These are phyloP conservation scores for Caenorhabditis uteleia DNA, from an alignment of 2,888 invertebrate genomes.

Conservation along the genomic window DNA sequence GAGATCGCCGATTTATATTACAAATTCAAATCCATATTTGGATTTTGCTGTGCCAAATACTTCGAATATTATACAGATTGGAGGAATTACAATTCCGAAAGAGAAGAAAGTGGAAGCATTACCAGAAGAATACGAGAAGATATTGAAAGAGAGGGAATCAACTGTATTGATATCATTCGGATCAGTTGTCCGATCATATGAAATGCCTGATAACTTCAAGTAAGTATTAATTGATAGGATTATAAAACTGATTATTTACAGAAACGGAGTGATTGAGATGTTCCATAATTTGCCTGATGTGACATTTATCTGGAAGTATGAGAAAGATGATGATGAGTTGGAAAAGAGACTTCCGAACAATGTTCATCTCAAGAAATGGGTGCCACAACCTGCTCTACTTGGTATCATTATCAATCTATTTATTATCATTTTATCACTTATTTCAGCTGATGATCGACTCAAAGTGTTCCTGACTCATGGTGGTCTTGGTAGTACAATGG, in stretches of 20 bases:
- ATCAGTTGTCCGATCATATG: slow-evolving; percentile 17
- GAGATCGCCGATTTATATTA: slow-evolving; percentile 10
- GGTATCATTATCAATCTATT: too few relatives aligned
- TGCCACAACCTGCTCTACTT: slow-evolving; percentile 22
- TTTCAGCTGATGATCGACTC: slow-evolving; percentile 3
- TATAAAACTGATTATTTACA: slow-evolving; percentile 1
- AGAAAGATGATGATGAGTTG: slow-evolving; percentile 18
- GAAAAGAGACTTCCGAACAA: slow-evolving; percentile 11
- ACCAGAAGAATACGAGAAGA: slow-evolving; percentile 21
- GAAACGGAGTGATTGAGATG: slow-evolving; percentile 6
- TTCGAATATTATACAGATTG: slow-evolving; percentile 6
- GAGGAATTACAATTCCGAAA: slow-evolving; percentile 6
- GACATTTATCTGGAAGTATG: slow-evolving; percentile 40
- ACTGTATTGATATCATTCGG: slow-evolving; percentile 30
- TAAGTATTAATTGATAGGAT: not conserved
- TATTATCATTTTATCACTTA: slow-evolving; percentile 12
- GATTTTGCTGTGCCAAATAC: slow-evolving; percentile 9
- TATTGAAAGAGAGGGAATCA: slow-evolving; percentile 16
- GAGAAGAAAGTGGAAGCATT: not conserved
- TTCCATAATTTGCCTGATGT: slow-evolving; percentile 16
- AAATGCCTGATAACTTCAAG: slow-evolving; percentile 31
- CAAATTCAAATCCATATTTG: slow-evolving; percentile 15
- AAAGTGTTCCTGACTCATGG: slow-evolving; percentile 27
- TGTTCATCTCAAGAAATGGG: slow-evolving; percentile 22
- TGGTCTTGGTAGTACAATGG: slow-evolving; percentile 23